Percentiles rank a stretch among this genome's conserved stretches.
These are phyloP conservation scores for Lagria hirta DNA, from an alignment of 2,888 invertebrate species.

Conservation along the genomic window DNA sequence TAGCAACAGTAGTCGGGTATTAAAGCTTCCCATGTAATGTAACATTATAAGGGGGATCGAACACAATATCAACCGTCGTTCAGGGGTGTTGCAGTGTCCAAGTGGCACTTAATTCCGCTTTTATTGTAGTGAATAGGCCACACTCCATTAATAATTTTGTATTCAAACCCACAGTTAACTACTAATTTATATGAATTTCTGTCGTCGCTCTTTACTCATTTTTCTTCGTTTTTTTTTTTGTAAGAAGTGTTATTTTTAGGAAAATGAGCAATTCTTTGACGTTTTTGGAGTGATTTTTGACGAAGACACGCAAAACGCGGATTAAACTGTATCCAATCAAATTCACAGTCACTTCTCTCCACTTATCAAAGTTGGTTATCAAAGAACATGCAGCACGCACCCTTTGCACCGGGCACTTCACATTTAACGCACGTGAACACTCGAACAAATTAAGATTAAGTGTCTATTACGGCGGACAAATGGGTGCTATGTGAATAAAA, in stretches of 20 bases:
- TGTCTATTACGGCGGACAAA: conserved; percentile 19
- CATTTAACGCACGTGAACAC: conserved; percentile 38
- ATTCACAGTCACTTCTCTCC: conserved; percentile 45
- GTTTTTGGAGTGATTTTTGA: conserved; percentile 16
- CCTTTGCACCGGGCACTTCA: conserved; percentile 32
- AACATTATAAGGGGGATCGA: conserved; percentile 18
- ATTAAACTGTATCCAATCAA: conserved; percentile 49
- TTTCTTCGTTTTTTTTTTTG: not conserved
- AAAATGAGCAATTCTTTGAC: not conserved
- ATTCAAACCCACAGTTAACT: conserved; percentile 42
- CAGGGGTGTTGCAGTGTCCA: conserved; percentile 38
- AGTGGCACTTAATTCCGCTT: conserved; percentile 46
- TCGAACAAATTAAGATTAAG: conserved; percentile 30
- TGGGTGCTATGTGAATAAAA: conserved; percentile 5
- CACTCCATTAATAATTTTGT: conserved; percentile 44
- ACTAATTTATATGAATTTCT: conserved; percentile 39
- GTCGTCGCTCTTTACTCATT: too few relatives aligned
- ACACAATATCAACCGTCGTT: conserved; percentile 24
- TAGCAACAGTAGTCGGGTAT: too few relatives aligned
- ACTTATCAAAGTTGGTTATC: conserved; percentile 40
- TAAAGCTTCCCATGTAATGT: conserved; percentile 28
- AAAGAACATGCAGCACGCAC: conserved; percentile 31
- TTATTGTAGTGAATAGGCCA: conserved; percentile 42
- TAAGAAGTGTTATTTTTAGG: too few relatives aligned
- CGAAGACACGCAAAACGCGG: conserved; percentile 45